These are phyloP conservation scores for Lates japonicus DNA, from an alignment of 2,797 vertebrate genomes.

Conservation along the genomic window DNA sequence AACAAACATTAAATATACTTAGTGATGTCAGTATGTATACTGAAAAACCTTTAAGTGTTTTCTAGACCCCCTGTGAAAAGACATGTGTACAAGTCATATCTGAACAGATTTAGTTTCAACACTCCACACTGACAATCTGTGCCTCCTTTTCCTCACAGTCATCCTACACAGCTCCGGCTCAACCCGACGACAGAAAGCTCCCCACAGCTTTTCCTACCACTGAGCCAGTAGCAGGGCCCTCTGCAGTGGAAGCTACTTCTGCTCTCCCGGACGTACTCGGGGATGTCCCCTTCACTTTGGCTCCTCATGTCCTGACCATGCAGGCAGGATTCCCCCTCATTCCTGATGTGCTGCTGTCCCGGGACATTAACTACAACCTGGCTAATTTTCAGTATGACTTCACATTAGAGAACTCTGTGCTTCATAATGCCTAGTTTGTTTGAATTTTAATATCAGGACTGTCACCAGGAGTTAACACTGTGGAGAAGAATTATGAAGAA, in stretches of 20 bases:
- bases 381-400: conserved; percentile 96
- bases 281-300: conserved; percentile 95
- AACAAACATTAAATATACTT: too few relatives aligned
- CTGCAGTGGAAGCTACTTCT: conserved; percentile 75
- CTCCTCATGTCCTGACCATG: conserved; percentile 91
- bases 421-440: conserved; percentile 85
- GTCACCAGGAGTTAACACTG: not conserved
- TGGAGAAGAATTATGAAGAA: not conserved
- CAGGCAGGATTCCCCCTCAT: conserved; percentile 85
- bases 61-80: too few relatives aligned
- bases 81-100: not conserved
- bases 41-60: too few relatives aligned
- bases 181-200: not conserved
- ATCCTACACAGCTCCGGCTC: conserved; percentile 18
- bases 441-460: not conserved
- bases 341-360: conserved; percentile 87
- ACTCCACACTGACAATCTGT: not conserved
- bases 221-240: conserved; percentile 27
- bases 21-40: too few relatives aligned
- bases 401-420: conserved; percentile 96
- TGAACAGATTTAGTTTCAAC: not conserved
- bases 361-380: conserved; percentile 89
- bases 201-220: conserved; percentile 52
- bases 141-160: conserved; percentile 55
- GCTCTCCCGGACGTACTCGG: conserved; percentile 90